Base-by-base conservation (phyloP, 2,888 invertebrate species). In the Caradrina clavipalpis region DNA sequence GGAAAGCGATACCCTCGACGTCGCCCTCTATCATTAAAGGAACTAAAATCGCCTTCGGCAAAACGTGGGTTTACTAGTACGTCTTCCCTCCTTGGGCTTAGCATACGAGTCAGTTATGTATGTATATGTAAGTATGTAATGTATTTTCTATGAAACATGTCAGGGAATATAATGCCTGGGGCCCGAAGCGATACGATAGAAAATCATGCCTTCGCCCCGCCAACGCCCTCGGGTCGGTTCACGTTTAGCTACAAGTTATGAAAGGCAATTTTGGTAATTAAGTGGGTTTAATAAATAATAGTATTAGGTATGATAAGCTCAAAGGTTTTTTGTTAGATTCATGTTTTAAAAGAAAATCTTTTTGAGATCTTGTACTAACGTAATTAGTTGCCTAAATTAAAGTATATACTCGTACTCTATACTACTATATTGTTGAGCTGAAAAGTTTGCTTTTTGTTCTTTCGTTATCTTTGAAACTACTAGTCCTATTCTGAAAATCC, bases 141-240 rank as follows among this genome's bases (percentile, higher is more conserved):
- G 62, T 76, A 51, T 77, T 67, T 67, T 78, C 59, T 73, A 63
- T 49, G 78, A 78, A 78, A 67, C 76, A 76, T 73, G 73, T 59
- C 62, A 59, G 68, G 22, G 39, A 53, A 39, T 56, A 55, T 63
- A 50, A n/a, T 35, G 77, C 75, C 76, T 55, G 26, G 19, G 59
- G 76, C 59, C 51, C 22, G 35, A 22, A 61, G 21, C 39, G 75
- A 60, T 60, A 53, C 26, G 45, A 73, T 68, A 61, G 71, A 76
- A 76, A 63, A 71, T 42, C 47, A 49, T 51, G 51, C 42, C 70
- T 49, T 51, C 56, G 8, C 39, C 31, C 50, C 65, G 19, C 71
- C 51, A 61, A 47, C 31, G 71, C 50, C 61, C 10, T 45, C 11
- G 49, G 49, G 59, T 45, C 19, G 11, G 15, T 51, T 21, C 42